A percentile compares a stretch with the other conserved stretches of the same genome.
Conservation (phyloP, 2,888 invertebrate genomes). For the Furcula furcula region DNA sequence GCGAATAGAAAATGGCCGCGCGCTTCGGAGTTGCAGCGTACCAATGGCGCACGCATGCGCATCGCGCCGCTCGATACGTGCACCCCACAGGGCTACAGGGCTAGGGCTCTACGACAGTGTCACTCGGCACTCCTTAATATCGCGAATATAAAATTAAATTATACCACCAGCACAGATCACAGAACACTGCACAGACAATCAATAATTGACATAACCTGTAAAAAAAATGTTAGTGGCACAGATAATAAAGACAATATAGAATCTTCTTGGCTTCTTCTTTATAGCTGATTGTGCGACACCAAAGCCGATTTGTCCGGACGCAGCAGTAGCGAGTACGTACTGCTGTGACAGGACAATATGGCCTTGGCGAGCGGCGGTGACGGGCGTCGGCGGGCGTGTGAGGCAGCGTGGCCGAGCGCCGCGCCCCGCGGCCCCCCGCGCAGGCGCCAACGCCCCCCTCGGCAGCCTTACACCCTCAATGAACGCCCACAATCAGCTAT, state of each 20-base stretch:
- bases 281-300: slow-evolving; percentile 47
- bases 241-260: slow-evolving; percentile 8
- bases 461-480: slow-evolving; percentile 62
- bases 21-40: slow-evolving; percentile 53
- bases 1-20: slow-evolving; percentile 68
- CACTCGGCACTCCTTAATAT: slow-evolving; percentile 21
- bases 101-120: slow-evolving; percentile 51
- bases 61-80: slow-evolving; percentile 70
- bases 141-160: neutral
- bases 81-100: slow-evolving; percentile 68
- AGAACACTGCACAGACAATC: slow-evolving; percentile 16
- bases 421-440: slow-evolving; percentile 73
- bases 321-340: slow-evolving; percentile 94
- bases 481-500: slow-evolving; percentile 72
- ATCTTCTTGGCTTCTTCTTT: slow-evolving; percentile 12
- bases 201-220: slow-evolving; percentile 18
- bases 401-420: slow-evolving; percentile 67
- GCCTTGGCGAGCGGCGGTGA: slow-evolving; percentile 80
- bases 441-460: slow-evolving; percentile 56
- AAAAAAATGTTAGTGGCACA: slow-evolving; percentile 17
- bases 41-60: slow-evolving; percentile 75
- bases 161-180: slow-evolving; percentile 4
- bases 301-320: slow-evolving; percentile 89
- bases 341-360: slow-evolving; percentile 99
- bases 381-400: slow-evolving; percentile 80